These are phyloP conservation scores for Myotis yumanensis DNA, from an alignment of 2,113 vertebrate species.

Conservation along the genomic window DNA sequence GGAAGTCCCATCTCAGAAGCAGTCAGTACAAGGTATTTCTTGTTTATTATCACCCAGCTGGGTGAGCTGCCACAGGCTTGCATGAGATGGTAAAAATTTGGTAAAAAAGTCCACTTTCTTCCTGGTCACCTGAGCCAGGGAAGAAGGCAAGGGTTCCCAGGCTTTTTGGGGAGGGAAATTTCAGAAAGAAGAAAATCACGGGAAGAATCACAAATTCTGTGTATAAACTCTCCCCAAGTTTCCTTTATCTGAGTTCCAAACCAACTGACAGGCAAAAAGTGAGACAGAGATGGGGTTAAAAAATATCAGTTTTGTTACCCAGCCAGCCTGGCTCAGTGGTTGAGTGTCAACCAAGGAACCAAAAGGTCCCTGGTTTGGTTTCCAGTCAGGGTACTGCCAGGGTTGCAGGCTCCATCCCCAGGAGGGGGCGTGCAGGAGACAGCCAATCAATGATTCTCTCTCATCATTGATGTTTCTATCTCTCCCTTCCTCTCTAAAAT, in stretches of 20 bases:
- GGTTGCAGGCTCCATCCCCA: no score
- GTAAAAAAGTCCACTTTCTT: neutral
- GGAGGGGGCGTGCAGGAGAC: no score
- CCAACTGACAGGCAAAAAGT: neutral
- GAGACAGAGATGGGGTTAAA: neutral
- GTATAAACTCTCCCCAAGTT: neutral
- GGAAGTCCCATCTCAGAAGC: neutral
- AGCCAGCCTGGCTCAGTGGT: no score
- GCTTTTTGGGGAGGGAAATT: neutral
- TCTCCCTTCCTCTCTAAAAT: no score
- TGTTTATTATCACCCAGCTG: neutral
- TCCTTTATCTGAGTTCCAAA: neutral
- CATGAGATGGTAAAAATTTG: rapidly evolving
- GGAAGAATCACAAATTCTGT: neutral
- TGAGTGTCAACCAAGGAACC: no score
- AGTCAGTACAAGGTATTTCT: neutral
- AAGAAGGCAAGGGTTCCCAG: neutral
- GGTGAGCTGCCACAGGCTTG: neutral
- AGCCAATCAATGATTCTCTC: no score
- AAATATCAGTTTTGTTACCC: neutral
- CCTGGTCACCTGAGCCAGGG: neutral
- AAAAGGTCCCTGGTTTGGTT: no score
- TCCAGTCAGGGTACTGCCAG: no score
- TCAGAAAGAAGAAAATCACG: neutral
- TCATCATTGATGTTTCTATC: no score